Evolutionary conservation across 2,888 invertebrate species (phyloP).

Genomic region (Eugnorisma glareosa): DNA sequence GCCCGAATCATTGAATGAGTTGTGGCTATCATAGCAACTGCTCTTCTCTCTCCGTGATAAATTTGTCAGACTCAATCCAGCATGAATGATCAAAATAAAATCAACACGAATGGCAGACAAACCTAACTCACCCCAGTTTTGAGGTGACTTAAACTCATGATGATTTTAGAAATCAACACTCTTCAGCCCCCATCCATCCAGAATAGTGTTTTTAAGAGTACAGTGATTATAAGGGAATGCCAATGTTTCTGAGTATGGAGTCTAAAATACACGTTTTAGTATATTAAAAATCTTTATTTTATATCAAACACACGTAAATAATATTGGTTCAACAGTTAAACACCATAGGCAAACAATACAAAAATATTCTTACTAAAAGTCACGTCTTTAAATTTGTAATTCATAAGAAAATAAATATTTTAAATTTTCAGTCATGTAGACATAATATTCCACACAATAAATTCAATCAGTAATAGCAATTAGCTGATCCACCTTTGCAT

Average conservation of each 20-base stretch:
- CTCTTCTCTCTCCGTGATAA: neutral
- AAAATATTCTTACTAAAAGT: neutral
- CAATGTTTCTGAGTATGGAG: neutral
- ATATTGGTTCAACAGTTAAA: slow-evolving; percentile 14
- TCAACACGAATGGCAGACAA: neutral
- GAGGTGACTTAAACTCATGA: too few species aligned
- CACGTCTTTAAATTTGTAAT: neutral
- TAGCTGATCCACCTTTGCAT: too few species aligned
- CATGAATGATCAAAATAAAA: neutral
- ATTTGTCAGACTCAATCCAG: neutral
- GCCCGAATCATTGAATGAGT: neutral
- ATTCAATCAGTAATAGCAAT: too few species aligned
- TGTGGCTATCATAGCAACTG: neutral
- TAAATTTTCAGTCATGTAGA: slow-evolving; percentile 23
- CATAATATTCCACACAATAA: slow-evolving; percentile 13
- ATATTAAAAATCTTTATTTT: slow-evolving; percentile 21
- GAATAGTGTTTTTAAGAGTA: neutral
- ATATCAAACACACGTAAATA: slow-evolving; percentile 28
- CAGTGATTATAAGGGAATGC: neutral
- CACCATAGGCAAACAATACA: slow-evolving; percentile 26
- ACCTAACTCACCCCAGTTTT: neutral
- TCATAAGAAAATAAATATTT: neutral
- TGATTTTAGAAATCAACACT: too few species aligned
- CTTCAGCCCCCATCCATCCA: too few species aligned
- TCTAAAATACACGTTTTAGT: neutral